These are phyloP conservation scores for Cyphomyrus discorhynchus DNA, from an alignment of 2,113 vertebrate genomes.

Conservation along the genomic window DNA sequence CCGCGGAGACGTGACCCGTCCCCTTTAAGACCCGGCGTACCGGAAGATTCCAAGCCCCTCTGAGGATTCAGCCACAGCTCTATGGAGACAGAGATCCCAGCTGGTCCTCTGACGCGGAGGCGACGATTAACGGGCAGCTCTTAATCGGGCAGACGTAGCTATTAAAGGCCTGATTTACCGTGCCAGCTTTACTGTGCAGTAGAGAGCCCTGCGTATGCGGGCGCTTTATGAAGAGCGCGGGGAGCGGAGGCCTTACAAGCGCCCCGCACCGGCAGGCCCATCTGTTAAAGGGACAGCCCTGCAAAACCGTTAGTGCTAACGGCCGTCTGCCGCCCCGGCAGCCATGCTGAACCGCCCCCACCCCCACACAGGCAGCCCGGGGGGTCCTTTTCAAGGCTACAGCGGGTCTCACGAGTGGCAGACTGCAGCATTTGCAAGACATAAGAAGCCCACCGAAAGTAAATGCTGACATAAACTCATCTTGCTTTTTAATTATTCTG, in stretches of 20 bases:
- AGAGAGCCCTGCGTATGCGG: constrained; percentile 28
- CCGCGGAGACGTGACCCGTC: neutral
- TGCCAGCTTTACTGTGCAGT: constrained; percentile 41
- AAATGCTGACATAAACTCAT: neutral
- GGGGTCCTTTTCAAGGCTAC: neutral
- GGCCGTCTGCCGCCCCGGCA: constrained; percentile 31
- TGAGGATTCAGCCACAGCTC: constrained; percentile 2
- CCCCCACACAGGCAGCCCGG: neutral
- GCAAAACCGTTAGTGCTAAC: constrained; percentile 47
- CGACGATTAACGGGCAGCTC: constrained; percentile 40
- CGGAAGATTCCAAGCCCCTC: constrained; percentile 7
- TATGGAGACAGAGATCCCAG: constrained; percentile 43
- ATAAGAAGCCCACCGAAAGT: neutral
- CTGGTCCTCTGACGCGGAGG: constrained; percentile 40
- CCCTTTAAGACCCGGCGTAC: neutral
- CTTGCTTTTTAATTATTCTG: neutral
- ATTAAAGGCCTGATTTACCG: constrained; percentile 46
- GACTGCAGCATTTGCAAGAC: neutral
- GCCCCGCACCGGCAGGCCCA: constrained; percentile 44
- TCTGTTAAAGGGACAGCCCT: constrained; percentile 47
- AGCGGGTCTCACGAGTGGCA: neutral
- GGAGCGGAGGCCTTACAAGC: constrained; percentile 37
- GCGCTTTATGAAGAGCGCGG: constrained; percentile 47
- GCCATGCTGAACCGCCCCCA: neutral
- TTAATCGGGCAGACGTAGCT: constrained; percentile 38